Evolutionary conservation across 2,888 invertebrate species (phyloP), one percentile per base, ranked within the genome.

Genomic region (Hecatera dysodea): DNA sequence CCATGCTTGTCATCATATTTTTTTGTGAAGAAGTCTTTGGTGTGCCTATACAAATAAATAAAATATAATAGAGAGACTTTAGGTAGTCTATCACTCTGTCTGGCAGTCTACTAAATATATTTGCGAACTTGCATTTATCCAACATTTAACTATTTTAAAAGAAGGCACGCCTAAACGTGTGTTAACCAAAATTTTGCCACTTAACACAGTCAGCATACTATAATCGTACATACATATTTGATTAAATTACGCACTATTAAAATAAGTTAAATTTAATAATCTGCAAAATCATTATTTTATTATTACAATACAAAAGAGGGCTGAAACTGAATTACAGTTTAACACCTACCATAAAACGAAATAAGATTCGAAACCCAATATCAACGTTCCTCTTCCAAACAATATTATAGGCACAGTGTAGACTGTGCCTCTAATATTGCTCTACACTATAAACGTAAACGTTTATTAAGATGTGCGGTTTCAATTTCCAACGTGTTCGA

Each of bases 401-500:
- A 11, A 55, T 73, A 61, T 60, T 73, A 42, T 50, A 56, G 39
- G 48, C 56, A 59, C 36, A 56, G 50, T 59, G n/a, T n/a, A n/a
- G n/a, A n/a, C n/a, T n/a, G n/a, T n/a, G n/a, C n/a, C n/a, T n/a
- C n/a, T n/a, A n/a, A n/a, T n/a, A n/a, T n/a, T n/a, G n/a, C n/a
- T n/a, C 50, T 72, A 27, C 59, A 61, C 64, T 50, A 53, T 64
- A 56, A 68, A 67, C 50, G 56, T 68, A 52, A 71, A 71, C 55
- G 72, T 71, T 70, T 72, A 72, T 66, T 64, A 62, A 66, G 63
- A 64, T 78, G 64, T 64, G 79, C 72, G 78, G 78, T 79, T 82
- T 67, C 78, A 71, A 82, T 79, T 70, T 77, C 72, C 60, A 53
- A 60, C 81, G 67, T 67, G 59, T 44, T 24, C 29, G n/a, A 52